These are phyloP conservation scores for Leptopilina boulardi DNA, from an alignment of 1,140 invertebrate genomes.

Conservation along the genomic window DNA sequence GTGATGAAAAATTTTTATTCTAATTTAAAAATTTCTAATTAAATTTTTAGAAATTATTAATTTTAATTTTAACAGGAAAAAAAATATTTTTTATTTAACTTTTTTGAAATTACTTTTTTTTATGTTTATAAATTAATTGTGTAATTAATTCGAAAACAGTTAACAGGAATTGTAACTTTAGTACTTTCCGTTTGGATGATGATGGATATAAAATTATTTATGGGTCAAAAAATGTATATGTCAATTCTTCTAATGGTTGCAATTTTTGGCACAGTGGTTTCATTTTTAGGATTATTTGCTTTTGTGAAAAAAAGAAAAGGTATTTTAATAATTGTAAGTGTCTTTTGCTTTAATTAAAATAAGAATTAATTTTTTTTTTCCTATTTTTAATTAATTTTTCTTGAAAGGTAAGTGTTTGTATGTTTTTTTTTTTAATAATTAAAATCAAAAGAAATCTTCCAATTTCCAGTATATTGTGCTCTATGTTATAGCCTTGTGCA, in stretches of 20 bases:
- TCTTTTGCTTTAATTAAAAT: background rate
- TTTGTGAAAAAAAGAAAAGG: conserved; percentile 51
- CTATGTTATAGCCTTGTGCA: conserved; percentile 45
- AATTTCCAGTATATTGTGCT: conserved; percentile 55
- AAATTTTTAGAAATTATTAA: background rate
- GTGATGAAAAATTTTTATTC: too few relatives aligned
- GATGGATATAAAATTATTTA: conserved; percentile 52
- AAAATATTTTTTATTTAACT: too few relatives aligned
- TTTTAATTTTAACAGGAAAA: too few relatives aligned
- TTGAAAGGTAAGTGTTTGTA: conserved; percentile 12
- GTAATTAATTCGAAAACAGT: conserved; percentile 1
- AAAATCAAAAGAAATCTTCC: background rate
- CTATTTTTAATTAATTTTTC: conserved; percentile 12
- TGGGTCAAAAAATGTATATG: conserved; percentile 55
- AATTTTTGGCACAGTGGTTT: conserved; percentile 42
- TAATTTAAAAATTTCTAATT: too few relatives aligned
- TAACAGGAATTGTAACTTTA: conserved; percentile 50
- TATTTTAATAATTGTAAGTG: conserved; percentile 53
- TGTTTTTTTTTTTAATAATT: background rate
- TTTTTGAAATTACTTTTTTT: conserved; percentile 1
- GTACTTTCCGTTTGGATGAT: conserved; percentile 60
- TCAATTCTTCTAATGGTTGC: conserved; percentile 52
- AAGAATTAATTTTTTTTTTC: too few relatives aligned
- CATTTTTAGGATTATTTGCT: conserved; percentile 56
- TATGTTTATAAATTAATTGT: too few relatives aligned